Conservation (phyloP, 2,888 invertebrate species). For the Coronaproctus castanopsis region DNA sequence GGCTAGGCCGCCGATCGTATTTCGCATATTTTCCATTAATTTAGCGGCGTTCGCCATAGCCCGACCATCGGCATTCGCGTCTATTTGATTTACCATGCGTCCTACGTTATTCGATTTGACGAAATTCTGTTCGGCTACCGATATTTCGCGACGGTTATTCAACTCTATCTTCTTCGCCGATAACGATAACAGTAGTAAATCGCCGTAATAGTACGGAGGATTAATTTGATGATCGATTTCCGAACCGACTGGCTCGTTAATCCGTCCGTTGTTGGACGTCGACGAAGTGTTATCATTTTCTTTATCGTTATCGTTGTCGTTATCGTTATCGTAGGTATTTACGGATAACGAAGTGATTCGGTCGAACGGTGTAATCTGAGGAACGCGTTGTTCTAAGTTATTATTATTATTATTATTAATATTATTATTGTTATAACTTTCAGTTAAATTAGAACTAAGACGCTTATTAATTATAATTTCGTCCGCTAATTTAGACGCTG, state of each 20-base stretch:
- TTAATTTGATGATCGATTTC: too few species aligned
- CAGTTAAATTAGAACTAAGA: neutral
- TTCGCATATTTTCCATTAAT: constrained; percentile 26
- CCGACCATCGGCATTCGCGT: constrained; percentile 27
- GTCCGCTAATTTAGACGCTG: neutral
- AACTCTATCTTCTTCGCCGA: constrained; percentile 25
- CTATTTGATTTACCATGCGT: constrained; percentile 50
- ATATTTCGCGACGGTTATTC: constrained; percentile 51
- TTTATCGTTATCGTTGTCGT: too few species aligned
- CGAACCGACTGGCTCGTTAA: neutral
- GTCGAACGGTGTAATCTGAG: too few species aligned
- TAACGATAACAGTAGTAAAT: constrained; percentile 31
- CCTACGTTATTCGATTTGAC: constrained; percentile 38
- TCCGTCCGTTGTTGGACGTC: neutral
- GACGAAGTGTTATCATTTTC: too few species aligned
- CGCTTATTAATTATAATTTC: neutral
- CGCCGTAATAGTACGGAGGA: constrained; percentile 73
- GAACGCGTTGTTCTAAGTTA: neutral
- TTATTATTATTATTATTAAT: neutral
- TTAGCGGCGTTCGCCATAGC: constrained; percentile 25
- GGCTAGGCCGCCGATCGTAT: constrained; percentile 23
- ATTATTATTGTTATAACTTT: neutral
- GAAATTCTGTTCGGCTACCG: constrained; percentile 14
- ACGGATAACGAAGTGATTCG: too few species aligned
- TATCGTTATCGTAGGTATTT: too few species aligned